phyloP scores from a whole-genome alignment of 1,140 invertebrate genomes.

The Mactra quadrangularis region DNA sequence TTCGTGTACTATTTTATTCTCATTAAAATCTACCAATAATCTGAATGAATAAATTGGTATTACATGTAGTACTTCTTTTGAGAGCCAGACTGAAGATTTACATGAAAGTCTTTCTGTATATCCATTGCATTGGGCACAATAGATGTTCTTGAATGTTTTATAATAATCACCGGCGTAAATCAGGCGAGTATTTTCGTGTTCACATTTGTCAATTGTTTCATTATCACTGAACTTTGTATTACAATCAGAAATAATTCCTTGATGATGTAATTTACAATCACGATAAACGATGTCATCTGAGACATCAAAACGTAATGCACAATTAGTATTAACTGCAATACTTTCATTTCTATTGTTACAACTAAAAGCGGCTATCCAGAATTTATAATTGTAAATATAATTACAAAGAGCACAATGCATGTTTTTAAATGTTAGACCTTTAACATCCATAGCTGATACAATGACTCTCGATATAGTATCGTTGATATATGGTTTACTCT shows the following conservation, averaged over 20 bases:
- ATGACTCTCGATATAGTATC: too few relatives aligned
- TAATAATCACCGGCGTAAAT: neutral
- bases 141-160: neutral
- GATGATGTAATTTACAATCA: neutral
- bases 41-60: constrained; percentile 51
- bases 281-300: neutral
- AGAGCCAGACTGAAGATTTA: too few relatives aligned
- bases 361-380: neutral
- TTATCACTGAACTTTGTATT: neutral
- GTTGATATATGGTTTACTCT: neutral
- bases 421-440: constrained; percentile 7
- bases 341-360: constrained; percentile 1
- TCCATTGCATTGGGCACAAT: neutral
- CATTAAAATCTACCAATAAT: constrained; percentile 68
- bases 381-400: neutral
- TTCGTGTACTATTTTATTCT: neutral
- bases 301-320: neutral
- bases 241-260: neutral
- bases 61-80: neutral
- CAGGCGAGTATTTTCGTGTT: too few relatives aligned
- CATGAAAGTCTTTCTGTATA: neutral
- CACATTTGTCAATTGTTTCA: neutral
- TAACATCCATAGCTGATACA: neutral
- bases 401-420: constrained; percentile 23
- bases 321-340: neutral